Evolutionary conservation across 2,113 vertebrate genomes (phyloP).

Genomic region (Periophthalmus modestus): DNA sequence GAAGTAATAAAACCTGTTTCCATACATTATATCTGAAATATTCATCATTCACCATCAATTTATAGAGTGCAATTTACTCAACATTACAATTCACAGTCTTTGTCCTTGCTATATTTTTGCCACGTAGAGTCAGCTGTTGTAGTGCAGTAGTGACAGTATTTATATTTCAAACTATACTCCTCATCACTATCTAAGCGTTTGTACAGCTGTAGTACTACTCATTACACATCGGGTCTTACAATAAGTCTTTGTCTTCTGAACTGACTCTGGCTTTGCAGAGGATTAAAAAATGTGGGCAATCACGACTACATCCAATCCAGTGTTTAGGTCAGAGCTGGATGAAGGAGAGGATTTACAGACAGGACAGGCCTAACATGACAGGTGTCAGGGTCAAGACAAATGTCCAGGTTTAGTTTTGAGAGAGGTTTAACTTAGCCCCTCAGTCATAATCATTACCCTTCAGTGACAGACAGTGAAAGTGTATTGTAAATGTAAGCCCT

Average conservation of each 20-base stretch:
- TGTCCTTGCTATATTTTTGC: neutral
- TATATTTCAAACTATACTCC: neutral
- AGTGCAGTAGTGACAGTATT: neutral
- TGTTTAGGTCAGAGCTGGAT: conserved; percentile 50
- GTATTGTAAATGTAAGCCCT: too few species aligned
- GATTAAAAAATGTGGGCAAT: conserved; percentile 63
- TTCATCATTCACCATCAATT: too few species aligned
- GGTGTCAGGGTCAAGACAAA: conserved; percentile 3
- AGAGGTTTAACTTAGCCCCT: conserved; percentile 46
- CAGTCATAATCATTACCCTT: conserved; percentile 31
- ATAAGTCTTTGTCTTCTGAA: conserved; percentile 46
- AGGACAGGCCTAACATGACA: conserved; percentile 25
- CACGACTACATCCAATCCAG: conserved; percentile 60
- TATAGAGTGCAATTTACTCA: too few species aligned
- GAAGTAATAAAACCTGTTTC: neutral
- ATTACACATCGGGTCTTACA: conserved; percentile 40
- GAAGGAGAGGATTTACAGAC: conserved; percentile 59
- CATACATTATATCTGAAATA: too few species aligned
- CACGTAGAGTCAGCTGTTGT: neutral
- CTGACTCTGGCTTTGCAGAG: conserved; percentile 56
- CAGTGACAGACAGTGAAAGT: neutral
- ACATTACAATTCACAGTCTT: too few species aligned
- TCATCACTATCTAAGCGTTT: neutral
- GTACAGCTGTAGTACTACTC: neutral
- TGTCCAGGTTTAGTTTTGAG: conserved; percentile 40